phyloP scores from a whole-genome alignment of 1,140 invertebrate genomes.

The Calliphora vicina region DNA sequence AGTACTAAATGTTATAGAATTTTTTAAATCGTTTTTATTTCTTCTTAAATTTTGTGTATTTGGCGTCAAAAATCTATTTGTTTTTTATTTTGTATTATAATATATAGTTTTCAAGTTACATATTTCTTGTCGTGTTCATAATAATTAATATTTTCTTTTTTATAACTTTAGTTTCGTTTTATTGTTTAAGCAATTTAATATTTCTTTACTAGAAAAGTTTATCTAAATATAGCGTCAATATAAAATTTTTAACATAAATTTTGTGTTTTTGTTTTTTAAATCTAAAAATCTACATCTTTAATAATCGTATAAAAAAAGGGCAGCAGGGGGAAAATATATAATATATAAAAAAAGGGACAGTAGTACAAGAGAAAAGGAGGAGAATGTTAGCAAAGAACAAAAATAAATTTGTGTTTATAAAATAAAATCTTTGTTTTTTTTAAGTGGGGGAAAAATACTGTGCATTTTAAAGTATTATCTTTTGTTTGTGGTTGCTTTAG shows the following conservation, averaged over 20 bases:
- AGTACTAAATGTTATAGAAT: too few relatives aligned
- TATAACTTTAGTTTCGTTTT: too few relatives aligned
- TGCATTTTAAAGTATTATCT: neutral
- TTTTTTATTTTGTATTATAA: too few relatives aligned
- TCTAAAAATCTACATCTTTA: neutral
- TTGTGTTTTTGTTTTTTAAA: neutral
- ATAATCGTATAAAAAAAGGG: neutral
- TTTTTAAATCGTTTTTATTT: too few relatives aligned
- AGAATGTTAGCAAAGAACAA: too few relatives aligned
- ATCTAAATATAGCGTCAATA: slow-evolving; percentile 6
- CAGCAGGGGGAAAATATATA: neutral
- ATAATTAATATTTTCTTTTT: too few relatives aligned
- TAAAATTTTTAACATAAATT: slow-evolving; percentile 4
- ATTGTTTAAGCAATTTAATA: neutral
- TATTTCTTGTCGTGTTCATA: too few relatives aligned
- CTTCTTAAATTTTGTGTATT: too few relatives aligned
- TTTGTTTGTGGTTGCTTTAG: neutral
- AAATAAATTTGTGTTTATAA: neutral
- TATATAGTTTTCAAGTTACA: too few relatives aligned
- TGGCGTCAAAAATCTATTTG: too few relatives aligned
- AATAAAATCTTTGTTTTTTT: neutral
- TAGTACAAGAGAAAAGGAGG: neutral
- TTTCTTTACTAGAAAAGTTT: slow-evolving; percentile 13
- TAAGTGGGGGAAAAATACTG: slow-evolving; percentile 12
- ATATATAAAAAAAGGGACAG: neutral